Evolutionary conservation across 2,113 vertebrate species (phyloP), one percentile per base, ranked within the genome.

Genomic region (human (Homo sapiens)): DNA sequence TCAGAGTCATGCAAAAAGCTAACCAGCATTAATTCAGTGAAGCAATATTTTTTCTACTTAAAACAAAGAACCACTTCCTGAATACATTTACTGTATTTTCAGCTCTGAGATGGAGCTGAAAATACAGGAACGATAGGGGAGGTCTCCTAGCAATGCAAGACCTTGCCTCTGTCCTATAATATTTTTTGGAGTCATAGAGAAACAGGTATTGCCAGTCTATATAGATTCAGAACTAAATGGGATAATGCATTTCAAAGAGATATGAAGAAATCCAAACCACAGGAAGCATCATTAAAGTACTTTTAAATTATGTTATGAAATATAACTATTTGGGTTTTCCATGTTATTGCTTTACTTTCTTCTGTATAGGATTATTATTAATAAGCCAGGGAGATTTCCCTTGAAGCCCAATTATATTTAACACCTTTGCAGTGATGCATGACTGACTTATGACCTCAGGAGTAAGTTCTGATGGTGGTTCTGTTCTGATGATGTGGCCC

Each of bases 21-120:
- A 25, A 86, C 78, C 5, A 66, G 38, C 30, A 59, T 82, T 83
- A 57, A 85, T 59, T 94, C 86, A 73, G 22, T 2, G 30, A 81
- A 17, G 48, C 68, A 75, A 0, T 57, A 40, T 80, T 90, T 95
- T 92, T 92, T 88, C 90, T 89, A 52, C 64, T 93, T 83, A 79
- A 57, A 97, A 92, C 72, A 89, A 85, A 83, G 40, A 68, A 38
- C 8, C 17, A 30, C 27, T 82, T 91, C 18, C 70, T 25, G 35
- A 92, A 76, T 81, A 64, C 48, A 90, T 45, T 89, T 66, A 70
- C 22, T 70, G 1, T 48, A 64, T 76, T 86, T 76, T 70, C 89
- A 87, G 43, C 43, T 38, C 66, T 1, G 10, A 70, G 38, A 52
- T 25, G 80, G 82, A 90, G 52, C 64, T 85, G 17, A 55, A 86